Evolutionary conservation across 2,888 invertebrate genomes (phyloP).

Genomic region (Meiosimyza decipiens): DNA sequence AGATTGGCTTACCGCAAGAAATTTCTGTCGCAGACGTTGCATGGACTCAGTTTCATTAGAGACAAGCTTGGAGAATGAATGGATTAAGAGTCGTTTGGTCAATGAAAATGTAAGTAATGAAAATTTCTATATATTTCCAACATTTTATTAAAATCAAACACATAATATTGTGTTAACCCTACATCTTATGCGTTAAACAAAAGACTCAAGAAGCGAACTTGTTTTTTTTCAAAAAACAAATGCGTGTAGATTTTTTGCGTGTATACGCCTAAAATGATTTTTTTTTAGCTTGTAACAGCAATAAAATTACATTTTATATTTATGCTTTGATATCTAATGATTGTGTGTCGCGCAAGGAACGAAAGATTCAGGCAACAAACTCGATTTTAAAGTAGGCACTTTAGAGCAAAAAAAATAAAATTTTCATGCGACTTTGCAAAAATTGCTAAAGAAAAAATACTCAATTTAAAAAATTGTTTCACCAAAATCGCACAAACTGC

Average conservation of each 20-base stretch:
- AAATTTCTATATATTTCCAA: neutral
- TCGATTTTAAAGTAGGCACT: neutral
- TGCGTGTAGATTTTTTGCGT: neutral
- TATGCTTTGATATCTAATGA: too few relatives aligned
- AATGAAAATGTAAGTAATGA: constrained; percentile 77
- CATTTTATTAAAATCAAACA: neutral
- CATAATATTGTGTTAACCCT: neutral
- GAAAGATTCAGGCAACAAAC: constrained; percentile 12
- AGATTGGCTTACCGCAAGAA: constrained; percentile 87
- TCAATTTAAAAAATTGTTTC: neutral
- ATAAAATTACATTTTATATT: neutral
- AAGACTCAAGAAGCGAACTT: constrained; percentile 37
- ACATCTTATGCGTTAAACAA: constrained; percentile 10
- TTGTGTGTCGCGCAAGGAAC: neutral
- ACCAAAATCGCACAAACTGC: too few relatives aligned
- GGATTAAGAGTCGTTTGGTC: constrained; percentile 83
- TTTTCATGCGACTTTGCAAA: too few relatives aligned
- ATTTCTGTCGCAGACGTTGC: constrained; percentile 87
- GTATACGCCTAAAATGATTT: too few relatives aligned
- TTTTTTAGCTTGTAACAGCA: too few relatives aligned
- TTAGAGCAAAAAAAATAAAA: too few relatives aligned
- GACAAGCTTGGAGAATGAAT: constrained; percentile 87
- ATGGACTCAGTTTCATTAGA: constrained; percentile 91
- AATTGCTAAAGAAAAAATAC: neutral
- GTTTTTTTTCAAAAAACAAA: neutral